Evolutionary conservation across 2,888 invertebrate species (phyloP).

Genomic region (Metalampra italica): DNA sequence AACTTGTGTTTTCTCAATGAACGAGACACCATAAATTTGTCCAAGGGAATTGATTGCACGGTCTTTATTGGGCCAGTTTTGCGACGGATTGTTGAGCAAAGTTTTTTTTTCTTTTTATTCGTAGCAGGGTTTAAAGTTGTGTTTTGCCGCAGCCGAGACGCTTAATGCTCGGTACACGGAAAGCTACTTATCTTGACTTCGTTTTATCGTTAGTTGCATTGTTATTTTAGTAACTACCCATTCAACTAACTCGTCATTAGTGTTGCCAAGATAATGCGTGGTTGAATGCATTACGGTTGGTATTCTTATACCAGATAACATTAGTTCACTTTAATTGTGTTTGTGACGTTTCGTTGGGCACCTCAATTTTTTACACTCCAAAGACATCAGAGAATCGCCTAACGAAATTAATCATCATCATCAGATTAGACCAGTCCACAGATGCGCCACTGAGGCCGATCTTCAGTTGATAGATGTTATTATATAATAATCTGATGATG

Average conservation of each 20-base stretch:
- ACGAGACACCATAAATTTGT: slow-evolving; percentile 49
- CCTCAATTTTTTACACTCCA: neutral
- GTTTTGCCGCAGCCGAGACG: slow-evolving; percentile 43
- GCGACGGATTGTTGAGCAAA: slow-evolving; percentile 1
- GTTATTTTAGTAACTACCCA: slow-evolving; percentile 55
- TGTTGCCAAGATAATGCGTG: slow-evolving; percentile 31
- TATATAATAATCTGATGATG: no score
- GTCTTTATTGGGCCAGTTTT: slow-evolving; percentile 26
- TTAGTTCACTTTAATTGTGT: slow-evolving; percentile 11
- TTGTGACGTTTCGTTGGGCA: slow-evolving; percentile 7
- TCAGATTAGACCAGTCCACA: no score
- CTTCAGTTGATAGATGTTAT: no score
- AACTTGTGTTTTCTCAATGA: slow-evolving; percentile 35
- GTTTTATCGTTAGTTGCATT: slow-evolving; percentile 67
- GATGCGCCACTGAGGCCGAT: no score
- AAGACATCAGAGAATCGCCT: no score
- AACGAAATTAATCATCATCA: no score
- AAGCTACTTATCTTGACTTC: slow-evolving; percentile 72
- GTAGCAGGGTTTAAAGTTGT: slow-evolving; percentile 8
- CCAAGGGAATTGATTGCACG: slow-evolving; percentile 44
- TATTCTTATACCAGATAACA: slow-evolving; percentile 11
- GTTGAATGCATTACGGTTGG: slow-evolving; percentile 18
- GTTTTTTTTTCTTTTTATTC: neutral
- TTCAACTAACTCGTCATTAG: slow-evolving; percentile 48
- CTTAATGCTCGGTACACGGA: slow-evolving; percentile 53